phyloP scores from a whole-genome alignment of 2,888 invertebrate genomes.

The Thyatira batis region DNA sequence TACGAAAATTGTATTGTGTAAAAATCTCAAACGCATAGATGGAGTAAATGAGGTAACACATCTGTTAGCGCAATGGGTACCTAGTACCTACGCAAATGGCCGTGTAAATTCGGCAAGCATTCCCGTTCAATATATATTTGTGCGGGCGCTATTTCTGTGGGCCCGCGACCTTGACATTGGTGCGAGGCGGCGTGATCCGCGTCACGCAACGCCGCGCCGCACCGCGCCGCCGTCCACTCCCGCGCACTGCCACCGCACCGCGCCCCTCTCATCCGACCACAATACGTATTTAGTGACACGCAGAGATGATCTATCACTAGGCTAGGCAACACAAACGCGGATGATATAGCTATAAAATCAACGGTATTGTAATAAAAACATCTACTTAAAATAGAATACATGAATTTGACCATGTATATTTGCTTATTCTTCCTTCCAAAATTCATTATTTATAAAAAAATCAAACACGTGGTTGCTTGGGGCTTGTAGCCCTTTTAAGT shows the following conservation, averaged over 20 bases:
- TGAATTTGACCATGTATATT: too few species aligned
- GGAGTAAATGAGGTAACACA: neutral
- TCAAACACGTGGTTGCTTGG: too few species aligned
- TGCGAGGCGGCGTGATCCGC: constrained; percentile 6
- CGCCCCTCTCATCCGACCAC: neutral
- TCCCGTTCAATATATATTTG: constrained; percentile 4
- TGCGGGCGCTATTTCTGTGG: constrained; percentile 20
- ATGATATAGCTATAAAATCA: too few species aligned
- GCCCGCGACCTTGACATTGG: constrained; percentile 29
- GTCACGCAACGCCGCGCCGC: constrained; percentile 11
- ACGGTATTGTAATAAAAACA: too few species aligned
- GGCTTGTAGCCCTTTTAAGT: too few species aligned
- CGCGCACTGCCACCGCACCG: constrained; percentile 13
- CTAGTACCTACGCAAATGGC: neutral
- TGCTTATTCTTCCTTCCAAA: too few species aligned
- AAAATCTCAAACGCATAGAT: neutral
- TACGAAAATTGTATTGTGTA: neutral
- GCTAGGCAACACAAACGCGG: too few species aligned
- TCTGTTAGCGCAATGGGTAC: neutral
- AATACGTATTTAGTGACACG: neutral
- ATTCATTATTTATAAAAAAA: too few species aligned
- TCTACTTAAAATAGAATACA: too few species aligned
- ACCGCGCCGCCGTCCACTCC: constrained; percentile 16
- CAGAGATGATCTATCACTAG: too few species aligned
- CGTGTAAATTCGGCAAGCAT: neutral